Conservation (phyloP, 2,888 invertebrate species). For the Bugula neritina region DNA sequence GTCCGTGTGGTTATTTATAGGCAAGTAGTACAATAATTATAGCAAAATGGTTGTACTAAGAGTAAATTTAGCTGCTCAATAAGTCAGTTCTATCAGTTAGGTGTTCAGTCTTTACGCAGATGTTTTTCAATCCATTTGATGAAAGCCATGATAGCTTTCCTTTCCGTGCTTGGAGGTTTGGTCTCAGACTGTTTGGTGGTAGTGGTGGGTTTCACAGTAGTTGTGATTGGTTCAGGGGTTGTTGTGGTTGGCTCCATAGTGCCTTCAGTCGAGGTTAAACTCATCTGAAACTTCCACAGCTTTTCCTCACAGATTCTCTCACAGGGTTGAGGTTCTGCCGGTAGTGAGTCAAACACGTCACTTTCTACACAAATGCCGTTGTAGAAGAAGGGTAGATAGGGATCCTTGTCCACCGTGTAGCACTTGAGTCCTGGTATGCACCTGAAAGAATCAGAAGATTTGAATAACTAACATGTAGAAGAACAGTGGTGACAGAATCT, state of each 20-base stretch:
- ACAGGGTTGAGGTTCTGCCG: conserved; percentile 2
- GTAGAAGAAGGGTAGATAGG: background rate
- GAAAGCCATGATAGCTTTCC: background rate
- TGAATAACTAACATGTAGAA: too few species aligned
- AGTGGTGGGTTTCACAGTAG: background rate
- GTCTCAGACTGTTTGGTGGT: background rate
- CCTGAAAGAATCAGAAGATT: too few species aligned
- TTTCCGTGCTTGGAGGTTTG: background rate
- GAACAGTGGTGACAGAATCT: too few species aligned
- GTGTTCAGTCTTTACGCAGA: background rate
- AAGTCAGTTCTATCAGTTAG: background rate
- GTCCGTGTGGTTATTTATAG: too few species aligned
- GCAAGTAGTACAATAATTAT: background rate
- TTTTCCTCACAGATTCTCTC: background rate
- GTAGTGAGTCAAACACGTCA: background rate
- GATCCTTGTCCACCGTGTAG: conserved; percentile 9
- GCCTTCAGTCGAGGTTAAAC: background rate
- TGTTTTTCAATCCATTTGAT: background rate
- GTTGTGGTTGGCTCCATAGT: background rate
- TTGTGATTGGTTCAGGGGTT: background rate
- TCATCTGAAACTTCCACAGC: background rate
- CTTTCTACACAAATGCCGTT: conserved; percentile 13
- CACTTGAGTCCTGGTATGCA: background rate
- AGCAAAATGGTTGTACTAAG: background rate
- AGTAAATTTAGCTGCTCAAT: background rate